These are phyloP conservation scores for Lepeophtheirus salmonis DNA, from an alignment of 1,140 invertebrate genomes.

Conservation along the genomic window DNA sequence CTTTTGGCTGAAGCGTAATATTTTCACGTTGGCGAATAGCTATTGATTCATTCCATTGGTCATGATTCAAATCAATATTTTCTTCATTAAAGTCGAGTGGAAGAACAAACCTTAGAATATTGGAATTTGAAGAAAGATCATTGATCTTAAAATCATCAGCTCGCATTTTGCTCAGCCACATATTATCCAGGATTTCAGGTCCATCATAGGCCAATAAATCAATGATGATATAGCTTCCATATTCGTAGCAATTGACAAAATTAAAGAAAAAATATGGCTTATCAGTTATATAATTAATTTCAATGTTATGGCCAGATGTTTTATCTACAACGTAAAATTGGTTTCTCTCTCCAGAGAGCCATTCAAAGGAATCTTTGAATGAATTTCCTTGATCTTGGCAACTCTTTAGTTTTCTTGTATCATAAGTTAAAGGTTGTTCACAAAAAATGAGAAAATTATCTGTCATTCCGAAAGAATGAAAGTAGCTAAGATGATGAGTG, in stretches of 20 bases:
- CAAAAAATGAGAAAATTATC: constrained; percentile 32
- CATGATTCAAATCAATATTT: no score
- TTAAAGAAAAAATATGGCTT: background rate
- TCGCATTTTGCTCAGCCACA: background rate
- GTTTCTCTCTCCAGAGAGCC: constrained; percentile 26
- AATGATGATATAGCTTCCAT: background rate
- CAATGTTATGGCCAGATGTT: background rate
- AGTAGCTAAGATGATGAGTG: constrained; percentile 30
- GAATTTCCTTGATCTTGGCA: constrained; percentile 29
- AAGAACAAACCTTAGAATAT: background rate
- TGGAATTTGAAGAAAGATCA: background rate
- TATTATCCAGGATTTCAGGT: constrained; percentile 1
- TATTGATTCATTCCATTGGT: no score
- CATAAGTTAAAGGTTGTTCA: constrained; percentile 32
- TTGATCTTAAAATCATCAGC: background rate
- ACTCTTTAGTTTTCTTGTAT: constrained; percentile 29
- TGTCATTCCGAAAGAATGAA: constrained; percentile 32
- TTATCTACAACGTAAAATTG: constrained; percentile 1
- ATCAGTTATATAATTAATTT: background rate
- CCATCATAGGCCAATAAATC: constrained; percentile 2
- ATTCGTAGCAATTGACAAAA: constrained; percentile 3
- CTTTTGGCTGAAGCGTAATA: background rate
- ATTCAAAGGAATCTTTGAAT: constrained; percentile 31
- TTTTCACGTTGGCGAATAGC: background rate
- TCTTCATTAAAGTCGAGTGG: background rate